phyloP scores from a whole-genome alignment of 2,113 vertebrate species.

The Polypterus senegalus region DNA sequence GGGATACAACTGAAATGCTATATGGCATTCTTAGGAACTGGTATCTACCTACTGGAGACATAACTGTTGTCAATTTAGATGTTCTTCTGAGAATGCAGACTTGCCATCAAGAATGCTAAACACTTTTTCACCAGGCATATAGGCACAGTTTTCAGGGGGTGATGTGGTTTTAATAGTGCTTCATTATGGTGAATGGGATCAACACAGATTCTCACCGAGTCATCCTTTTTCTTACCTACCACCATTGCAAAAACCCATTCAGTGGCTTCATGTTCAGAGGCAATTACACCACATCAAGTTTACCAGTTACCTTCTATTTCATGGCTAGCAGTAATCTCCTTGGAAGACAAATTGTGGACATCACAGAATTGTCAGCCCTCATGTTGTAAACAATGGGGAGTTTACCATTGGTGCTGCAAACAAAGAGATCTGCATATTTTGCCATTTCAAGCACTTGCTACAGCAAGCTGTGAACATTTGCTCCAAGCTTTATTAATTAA shows the following conservation, averaged over 20 bases:
- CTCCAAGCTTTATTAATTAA: no score
- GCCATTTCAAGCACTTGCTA: no score
- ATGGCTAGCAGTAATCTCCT: not conserved
- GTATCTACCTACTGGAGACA: not conserved
- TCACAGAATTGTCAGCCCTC: no score
- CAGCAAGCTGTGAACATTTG: no score
- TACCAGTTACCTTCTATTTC: not conserved
- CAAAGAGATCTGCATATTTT: no score
- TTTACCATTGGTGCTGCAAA: no score
- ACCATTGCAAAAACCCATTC: constrained; percentile 3
- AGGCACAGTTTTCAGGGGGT: not conserved
- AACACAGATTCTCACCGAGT: constrained; percentile 2
- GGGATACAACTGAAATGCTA: not conserved
- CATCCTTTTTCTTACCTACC: constrained; percentile 3
- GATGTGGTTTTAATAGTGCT: not conserved
- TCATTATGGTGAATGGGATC: constrained; percentile 1
- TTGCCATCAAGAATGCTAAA: not conserved
- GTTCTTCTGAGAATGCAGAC: not conserved
- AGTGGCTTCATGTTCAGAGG: not conserved
- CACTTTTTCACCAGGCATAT: not conserved
- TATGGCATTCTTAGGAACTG: not conserved
- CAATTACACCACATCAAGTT: not conserved
- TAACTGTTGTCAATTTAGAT: not conserved
- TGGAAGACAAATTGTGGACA: no score
- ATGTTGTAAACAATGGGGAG: no score